These are phyloP conservation scores for Synaphobranchus kaupii DNA, from an alignment of 2,797 vertebrate species.

Conservation along the genomic window DNA sequence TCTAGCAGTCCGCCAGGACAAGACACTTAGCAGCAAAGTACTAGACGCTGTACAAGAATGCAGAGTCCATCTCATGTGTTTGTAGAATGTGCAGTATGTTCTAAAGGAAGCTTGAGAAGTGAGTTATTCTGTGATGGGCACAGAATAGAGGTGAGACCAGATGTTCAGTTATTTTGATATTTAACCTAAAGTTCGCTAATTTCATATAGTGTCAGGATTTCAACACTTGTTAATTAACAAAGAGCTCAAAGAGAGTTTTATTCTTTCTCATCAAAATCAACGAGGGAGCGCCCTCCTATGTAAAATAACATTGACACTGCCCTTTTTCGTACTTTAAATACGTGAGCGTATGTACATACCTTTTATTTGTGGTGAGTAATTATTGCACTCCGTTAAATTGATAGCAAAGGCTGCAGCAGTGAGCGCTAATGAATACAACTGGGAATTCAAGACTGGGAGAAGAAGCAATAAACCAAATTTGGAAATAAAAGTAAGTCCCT, in stretches of 20 bases:
- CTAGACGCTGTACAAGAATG: neutral
- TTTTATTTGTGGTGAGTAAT: neutral
- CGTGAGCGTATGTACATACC: neutral
- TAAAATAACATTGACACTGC: neutral
- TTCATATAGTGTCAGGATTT: neutral
- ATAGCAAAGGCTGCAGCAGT: neutral
- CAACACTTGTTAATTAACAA: neutral
- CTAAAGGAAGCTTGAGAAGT: constrained; percentile 13
- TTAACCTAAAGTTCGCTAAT: neutral
- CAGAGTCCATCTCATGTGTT: constrained; percentile 38
- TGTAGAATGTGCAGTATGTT: constrained; percentile 24
- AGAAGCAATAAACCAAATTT: neutral
- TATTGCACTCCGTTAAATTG: neutral
- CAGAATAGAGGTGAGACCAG: neutral
- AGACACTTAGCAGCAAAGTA: neutral
- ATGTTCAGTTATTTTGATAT: neutral
- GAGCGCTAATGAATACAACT: neutral
- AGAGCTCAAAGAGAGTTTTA: neutral
- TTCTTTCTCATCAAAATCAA: neutral
- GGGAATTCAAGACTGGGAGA: neutral
- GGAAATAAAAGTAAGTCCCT: neutral
- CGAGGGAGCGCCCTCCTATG: neutral
- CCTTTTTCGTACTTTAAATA: neutral
- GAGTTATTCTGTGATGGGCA: neutral
- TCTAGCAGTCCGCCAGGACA: neutral